Percentiles rank a stretch among this genome's conserved stretches.
Evolutionary conservation across 2,797 vertebrate genomes (phyloP).

Genomic region (Perodicticus potto): DNA sequence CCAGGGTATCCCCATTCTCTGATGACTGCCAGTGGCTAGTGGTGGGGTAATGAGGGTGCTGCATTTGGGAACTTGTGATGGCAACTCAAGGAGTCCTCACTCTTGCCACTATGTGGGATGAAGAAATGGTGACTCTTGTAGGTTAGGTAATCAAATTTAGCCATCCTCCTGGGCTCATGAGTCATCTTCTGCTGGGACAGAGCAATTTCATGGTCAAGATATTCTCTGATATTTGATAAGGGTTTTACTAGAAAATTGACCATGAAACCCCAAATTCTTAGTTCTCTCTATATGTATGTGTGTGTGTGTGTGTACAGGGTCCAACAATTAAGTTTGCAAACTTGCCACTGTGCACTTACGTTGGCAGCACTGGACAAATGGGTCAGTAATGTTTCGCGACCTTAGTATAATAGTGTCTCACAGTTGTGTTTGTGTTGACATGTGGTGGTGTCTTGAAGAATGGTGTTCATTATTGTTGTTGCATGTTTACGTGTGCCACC

Average conservation of each 20-base stretch:
- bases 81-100: neutral
- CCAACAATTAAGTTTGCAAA: too few relatives aligned
- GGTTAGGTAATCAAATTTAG: neutral
- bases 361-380: too few relatives aligned
- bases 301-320: too few relatives aligned
- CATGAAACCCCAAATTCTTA: too few relatives aligned
- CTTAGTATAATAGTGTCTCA: too few relatives aligned
- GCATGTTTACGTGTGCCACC: too few relatives aligned
- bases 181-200: neutral
- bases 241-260: neutral
- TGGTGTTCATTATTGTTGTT: too few relatives aligned
- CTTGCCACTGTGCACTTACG: too few relatives aligned
- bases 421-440: too few relatives aligned
- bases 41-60: neutral
- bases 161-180: neutral
- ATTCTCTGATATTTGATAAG: neutral
- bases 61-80: neutral
- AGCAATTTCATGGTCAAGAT: neutral
- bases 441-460: too few relatives aligned
- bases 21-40: neutral
- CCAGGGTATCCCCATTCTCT: neutral
- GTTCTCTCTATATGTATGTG: too few relatives aligned
- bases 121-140: neutral
- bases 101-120: neutral
- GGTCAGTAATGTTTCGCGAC: too few relatives aligned